These are phyloP conservation scores for Cyclopterus lumpus DNA, from an alignment of 2,797 vertebrate species.

Conservation along the genomic window DNA sequence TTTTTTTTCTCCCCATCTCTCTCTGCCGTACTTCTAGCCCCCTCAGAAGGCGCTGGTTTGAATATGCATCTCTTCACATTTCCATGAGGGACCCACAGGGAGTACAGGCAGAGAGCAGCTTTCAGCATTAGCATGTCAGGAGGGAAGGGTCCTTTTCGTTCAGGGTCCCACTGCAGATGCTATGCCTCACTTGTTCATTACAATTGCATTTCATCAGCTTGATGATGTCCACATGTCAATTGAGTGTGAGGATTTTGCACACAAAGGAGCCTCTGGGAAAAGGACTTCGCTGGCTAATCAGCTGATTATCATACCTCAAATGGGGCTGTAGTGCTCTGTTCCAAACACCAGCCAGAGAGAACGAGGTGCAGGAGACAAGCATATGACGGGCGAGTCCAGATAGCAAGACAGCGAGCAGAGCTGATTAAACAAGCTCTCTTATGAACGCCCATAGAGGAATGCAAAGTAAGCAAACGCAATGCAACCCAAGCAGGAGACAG, in stretches of 20 bases:
- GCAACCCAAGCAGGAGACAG: conserved; percentile 67
- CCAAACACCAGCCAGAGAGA: conserved; percentile 83
- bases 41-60: conserved; percentile 92
- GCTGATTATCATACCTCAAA: conserved; percentile 99
- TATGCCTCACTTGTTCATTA: conserved; percentile 99
- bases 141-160: conserved; percentile 95
- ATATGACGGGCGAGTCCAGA: conserved; percentile 74
- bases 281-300: conserved; percentile 99
- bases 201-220: conserved; percentile 99
- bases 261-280: conserved; percentile 99
- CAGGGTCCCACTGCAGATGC: conserved; percentile 97
- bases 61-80: conserved; percentile 99
- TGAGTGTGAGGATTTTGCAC: conserved; percentile 99
- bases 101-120: conserved; percentile 98
- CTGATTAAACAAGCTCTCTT: conserved; percentile 77
- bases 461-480: conserved; percentile 80
- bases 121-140: conserved; percentile 99
- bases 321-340: conserved; percentile 89
- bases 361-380: conserved; percentile 77
- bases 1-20: conserved; percentile 59
- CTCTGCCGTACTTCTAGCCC: conserved; percentile 82
- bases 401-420: conserved; percentile 64
- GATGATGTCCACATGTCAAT: conserved; percentile 99
- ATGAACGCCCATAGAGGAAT: conserved; percentile 75
- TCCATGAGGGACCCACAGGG: conserved; percentile 95